Conservation (phyloP, 1,140 invertebrate genomes). For the Paramacrobiotus metropolitanus region DNA sequence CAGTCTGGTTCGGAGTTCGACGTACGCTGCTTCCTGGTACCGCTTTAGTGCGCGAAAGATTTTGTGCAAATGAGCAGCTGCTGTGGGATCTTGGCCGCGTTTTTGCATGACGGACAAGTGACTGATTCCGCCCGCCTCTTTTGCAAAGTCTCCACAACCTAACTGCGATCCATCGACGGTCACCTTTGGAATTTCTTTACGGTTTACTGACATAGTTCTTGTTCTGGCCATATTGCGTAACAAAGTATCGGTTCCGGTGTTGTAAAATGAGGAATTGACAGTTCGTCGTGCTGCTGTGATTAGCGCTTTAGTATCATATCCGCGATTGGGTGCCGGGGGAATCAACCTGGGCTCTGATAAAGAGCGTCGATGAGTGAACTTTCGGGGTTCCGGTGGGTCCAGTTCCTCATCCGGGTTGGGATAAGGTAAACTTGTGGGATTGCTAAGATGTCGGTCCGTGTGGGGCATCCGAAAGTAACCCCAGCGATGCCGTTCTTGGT, state of each 20-base stretch:
- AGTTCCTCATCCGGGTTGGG: too few species aligned
- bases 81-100: neutral
- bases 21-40: neutral
- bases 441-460: too few species aligned
- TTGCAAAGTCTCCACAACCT: too few species aligned
- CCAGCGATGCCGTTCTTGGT: neutral
- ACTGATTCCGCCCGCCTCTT: neutral
- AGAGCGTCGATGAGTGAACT: neutral
- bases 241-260: neutral
- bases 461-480: too few species aligned
- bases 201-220: too few species aligned
- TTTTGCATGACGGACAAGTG: neutral
- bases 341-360: neutral
- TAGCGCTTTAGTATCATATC: neutral
- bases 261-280: neutral
- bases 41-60: neutral
- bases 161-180: too few species aligned
- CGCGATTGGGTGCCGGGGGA: neutral
- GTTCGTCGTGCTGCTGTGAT: neutral
- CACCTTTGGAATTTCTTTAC: too few species aligned
- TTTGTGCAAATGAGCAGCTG: neutral
- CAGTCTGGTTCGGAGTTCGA: neutral
- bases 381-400: too few species aligned
- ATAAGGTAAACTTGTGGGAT: too few species aligned
- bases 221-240: too few species aligned